Base-by-base conservation (phyloP, 1,140 invertebrate species). In the Apis laboriosa region DNA sequence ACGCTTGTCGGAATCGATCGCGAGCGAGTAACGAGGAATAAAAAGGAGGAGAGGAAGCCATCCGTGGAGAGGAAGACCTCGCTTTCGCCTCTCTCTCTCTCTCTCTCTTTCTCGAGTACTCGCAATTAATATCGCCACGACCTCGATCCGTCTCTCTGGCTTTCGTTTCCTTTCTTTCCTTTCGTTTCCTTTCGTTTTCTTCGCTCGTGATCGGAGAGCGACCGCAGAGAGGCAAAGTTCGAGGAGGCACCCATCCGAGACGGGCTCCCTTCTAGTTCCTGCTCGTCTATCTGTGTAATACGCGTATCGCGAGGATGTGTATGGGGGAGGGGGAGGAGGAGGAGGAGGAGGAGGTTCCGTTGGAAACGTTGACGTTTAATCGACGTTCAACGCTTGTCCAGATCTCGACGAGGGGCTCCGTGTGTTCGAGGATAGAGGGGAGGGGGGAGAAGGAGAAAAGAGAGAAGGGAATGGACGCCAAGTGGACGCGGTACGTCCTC, bases 401-500 rank as follows among this genome's bases (percentile, higher is more conserved):
- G 68, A 73, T 80, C 78, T 60, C 70, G 70, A 0, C 68, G 49
- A 17, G 73, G 77, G 60, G 74, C 55, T 24, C 64, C 58, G 79
- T 9, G 28, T 55, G 12, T 15, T 55, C 71, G 84, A 24, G 56
- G 17, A 51, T 24, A 34, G 21, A 63, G 19, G 64, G 49, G 9
- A 19, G 64, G 21, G 24, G 12, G 58, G 13, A 68, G 21, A 66
- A 70, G 34, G 49, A 85, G 79, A 86, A 77, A 90, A 85, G 87
- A 82, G 83, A 85, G 87, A 82, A 83, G 79, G 76, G 85, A 89
- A 89, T 88, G 88, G 87, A 88, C 86, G 88, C 83, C 83, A 83
- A 86, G 92, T 93, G 91, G 92, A 93, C 53, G 53, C 93, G 93
- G 92, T 94, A 92, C 92, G 92, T 93, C 90, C 92, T 91, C 24